A percentile compares a stretch with the other conserved stretches of the same genome.
Conservation (phyloP, 2,113 vertebrate species). For the Orientallactaga bullata region DNA sequence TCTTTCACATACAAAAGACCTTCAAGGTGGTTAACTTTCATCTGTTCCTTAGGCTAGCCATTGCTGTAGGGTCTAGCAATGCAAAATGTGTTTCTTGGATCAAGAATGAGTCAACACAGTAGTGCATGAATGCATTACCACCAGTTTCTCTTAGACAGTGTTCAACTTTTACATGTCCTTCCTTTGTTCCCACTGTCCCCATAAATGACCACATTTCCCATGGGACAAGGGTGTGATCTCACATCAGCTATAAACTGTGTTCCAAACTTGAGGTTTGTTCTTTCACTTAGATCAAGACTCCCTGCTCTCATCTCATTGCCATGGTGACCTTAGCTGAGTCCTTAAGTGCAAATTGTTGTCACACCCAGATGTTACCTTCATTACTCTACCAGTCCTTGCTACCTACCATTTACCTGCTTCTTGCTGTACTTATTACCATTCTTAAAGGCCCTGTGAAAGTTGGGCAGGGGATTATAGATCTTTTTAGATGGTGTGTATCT, state of each 20-base stretch:
- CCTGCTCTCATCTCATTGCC: not conserved
- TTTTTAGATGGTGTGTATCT: too few relatives aligned
- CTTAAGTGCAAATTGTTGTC: not conserved
- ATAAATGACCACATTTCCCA: not conserved
- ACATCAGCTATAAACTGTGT: not conserved
- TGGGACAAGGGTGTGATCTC: not conserved
- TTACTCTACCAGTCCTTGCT: not conserved
- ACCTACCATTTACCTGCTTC: not conserved
- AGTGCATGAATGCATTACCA: not conserved
- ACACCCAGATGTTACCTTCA: not conserved
- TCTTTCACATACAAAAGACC: not conserved
- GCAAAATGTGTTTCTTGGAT: not conserved
- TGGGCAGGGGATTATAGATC: not conserved
- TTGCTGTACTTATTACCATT: not conserved
- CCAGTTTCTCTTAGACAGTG: not conserved
- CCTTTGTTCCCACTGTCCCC: not conserved
- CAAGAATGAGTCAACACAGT: not conserved
- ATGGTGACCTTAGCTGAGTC: not conserved
- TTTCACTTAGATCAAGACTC: not conserved
- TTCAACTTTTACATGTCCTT: not conserved
- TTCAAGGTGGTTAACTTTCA: rapidly evolving
- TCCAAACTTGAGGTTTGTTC: not conserved
- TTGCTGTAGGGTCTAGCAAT: not conserved
- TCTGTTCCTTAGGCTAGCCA: not conserved
- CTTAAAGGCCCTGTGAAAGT: not conserved